phyloP scores from a whole-genome alignment of 1,140 invertebrate genomes.

The Bombus consobrinus region DNA sequence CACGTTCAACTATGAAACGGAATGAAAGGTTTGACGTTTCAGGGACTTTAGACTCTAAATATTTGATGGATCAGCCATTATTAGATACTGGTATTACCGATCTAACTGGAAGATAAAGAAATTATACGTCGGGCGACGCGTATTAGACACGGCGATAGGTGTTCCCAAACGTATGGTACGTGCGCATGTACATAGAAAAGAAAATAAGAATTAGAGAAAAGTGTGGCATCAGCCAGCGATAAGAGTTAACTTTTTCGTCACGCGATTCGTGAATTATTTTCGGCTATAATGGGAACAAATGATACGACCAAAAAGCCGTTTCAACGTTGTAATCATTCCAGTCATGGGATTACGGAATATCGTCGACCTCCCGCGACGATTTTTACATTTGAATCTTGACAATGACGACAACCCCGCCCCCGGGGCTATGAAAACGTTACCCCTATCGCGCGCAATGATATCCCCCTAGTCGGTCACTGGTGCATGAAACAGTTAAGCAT shows the following conservation, averaged over 20 bases:
- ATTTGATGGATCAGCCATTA: conserved; percentile 16
- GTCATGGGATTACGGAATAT: conserved; percentile 41
- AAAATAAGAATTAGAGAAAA: background rate
- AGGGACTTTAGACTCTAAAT: background rate
- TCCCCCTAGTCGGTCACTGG: conserved; percentile 80
- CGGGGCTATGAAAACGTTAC: conserved; percentile 78
- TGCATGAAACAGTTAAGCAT: conserved; percentile 83
- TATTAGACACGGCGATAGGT: background rate
- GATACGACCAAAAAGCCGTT: conserved; percentile 7
- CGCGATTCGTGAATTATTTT: conserved; percentile 51
- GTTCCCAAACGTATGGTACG: background rate
- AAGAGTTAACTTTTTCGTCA: conserved; percentile 32
- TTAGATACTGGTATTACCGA: background rate
- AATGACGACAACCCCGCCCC: conserved; percentile 63
- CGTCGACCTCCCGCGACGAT: conserved; percentile 35
- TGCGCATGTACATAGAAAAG: background rate
- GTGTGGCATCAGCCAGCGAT: conserved; percentile 11
- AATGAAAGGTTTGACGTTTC: conserved; percentile 6
- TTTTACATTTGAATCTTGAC: conserved; percentile 69
- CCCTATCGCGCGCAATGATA: conserved; percentile 81
- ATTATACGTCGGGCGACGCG: background rate
- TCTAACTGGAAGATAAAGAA: background rate
- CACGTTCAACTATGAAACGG: background rate
- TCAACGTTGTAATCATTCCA: conserved; percentile 21
- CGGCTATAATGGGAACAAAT: conserved; percentile 14